Evolutionary conservation across 2,888 invertebrate species (phyloP), one percentile per base, ranked within the genome.

Genomic region (Epistrophe eligans): DNA sequence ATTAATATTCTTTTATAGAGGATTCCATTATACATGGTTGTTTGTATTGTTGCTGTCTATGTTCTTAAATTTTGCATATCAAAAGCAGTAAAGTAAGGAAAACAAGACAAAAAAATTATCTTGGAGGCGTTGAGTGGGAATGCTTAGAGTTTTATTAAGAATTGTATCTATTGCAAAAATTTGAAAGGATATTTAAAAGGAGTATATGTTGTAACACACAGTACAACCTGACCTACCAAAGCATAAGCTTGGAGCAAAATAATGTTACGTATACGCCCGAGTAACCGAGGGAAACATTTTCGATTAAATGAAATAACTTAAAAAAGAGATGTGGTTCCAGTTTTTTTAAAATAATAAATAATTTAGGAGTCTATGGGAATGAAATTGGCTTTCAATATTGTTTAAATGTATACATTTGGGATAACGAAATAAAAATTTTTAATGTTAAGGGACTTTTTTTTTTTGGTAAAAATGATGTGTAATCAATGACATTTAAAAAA

Each of bases 1-100:
- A 55, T 73, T 79, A 73, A 67, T 55, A 62, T 74, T 32, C 74
- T 80, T 52, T 32, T 74, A 50, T 50, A 50, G 50, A 45, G 45
- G 43, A 32, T 11, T 52, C 32, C 60, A 62, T 62, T 73, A 40
- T 60, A 40, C 17, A 28, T 73, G 32, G 13, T 55, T 55, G 28
- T 55, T 55, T 55, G 24, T 55, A 40, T 35, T 35, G 40, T 45
- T 71, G 32, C 11, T 38, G 24, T 57, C 45, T 50, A n/a, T 32
- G 55, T 32, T 32, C 43, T 60, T 32, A 35, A n/a, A 52, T 57
- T 13, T 64, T 45, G 35, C 62, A 40, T 52, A 52, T 38, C 13
- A 66, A 52, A 13, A 77, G 52, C 15, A 64, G 24, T 15, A 66
- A 64, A n/a, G n/a, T 15, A 11, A 24, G 40, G 24, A n/a, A 50